A percentile compares a stretch with the other conserved stretches of the same genome.
phyloP scores from a whole-genome alignment of 2,888 invertebrate species.

The Willowsia nigromaculata region DNA sequence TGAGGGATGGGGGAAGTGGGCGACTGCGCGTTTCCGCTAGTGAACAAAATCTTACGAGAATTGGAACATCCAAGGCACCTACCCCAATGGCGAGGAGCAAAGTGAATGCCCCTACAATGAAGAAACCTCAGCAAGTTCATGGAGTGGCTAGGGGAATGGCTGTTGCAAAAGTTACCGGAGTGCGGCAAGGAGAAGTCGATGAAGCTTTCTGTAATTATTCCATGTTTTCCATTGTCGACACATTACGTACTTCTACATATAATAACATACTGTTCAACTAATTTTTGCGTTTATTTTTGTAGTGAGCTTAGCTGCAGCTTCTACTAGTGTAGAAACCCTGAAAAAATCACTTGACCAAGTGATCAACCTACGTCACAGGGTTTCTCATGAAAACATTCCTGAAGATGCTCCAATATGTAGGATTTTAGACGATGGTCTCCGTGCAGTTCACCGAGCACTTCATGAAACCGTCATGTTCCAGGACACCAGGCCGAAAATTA shows the following conservation, averaged over 20 bases:
- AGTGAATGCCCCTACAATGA: constrained; percentile 75
- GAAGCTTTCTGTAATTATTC: constrained; percentile 70
- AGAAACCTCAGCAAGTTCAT: constrained; percentile 78
- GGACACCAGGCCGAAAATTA: constrained; percentile 77
- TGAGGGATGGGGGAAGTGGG: constrained; percentile 75
- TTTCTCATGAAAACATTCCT: constrained; percentile 74
- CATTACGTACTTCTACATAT: neutral
- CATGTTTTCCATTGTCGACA: too few relatives aligned
- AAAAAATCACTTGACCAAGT: constrained; percentile 78
- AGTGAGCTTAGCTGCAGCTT: constrained; percentile 75
- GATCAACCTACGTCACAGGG: constrained; percentile 73
- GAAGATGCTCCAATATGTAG: constrained; percentile 77
- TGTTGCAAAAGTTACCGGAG: constrained; percentile 77
- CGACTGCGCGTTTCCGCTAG: constrained; percentile 77
- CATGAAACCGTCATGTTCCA: constrained; percentile 77
- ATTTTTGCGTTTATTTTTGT: constrained; percentile 26
- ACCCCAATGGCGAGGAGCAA: constrained; percentile 76
- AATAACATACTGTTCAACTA: neutral
- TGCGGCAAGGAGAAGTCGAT: constrained; percentile 77
- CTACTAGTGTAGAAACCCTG: constrained; percentile 74
- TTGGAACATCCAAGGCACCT: constrained; percentile 74
- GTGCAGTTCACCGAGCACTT: constrained; percentile 74
- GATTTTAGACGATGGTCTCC: constrained; percentile 78
- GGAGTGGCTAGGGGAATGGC: constrained; percentile 76
- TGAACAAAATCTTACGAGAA: constrained; percentile 77